Base-by-base conservation (phyloP, 2,113 vertebrate genomes). In the Willisornis vidua region DNA sequence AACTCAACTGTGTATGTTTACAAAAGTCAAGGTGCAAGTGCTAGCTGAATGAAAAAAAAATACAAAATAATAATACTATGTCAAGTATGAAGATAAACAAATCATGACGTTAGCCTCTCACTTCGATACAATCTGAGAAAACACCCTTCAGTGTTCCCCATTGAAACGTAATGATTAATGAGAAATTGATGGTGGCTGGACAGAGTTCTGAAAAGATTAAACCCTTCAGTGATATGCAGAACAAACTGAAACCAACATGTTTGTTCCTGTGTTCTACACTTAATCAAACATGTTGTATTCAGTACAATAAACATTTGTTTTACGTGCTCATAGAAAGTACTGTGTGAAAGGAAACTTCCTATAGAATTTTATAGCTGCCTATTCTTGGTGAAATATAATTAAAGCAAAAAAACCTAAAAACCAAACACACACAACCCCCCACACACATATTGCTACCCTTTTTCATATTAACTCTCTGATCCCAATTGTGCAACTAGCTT, bases 81-180 rank as follows among this genome's bases (percentile, higher is more conserved):
- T 72, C 77, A 95, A 96, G 90, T 96, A 89, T 96, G 79, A 96
- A 96, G 94, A 96, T 92, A 97, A 97, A 93, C 51, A 95, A 77
- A 89, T 76, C 29, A 39, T 97, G 91, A 96, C 68, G 73, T 96
- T 87, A 85, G 35, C 72, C 70, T 95, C 92, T 87, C 79, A 92
- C 54, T 95, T 96, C 57, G 46, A 94, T 95, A 71, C 74, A 93
- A 91, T 94, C 94, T 97, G 92, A 72, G 91, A 95, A 95, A 97
- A 96, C 88, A 96, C 73, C 84, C 87, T 93, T 97, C 71, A 93
- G 87, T 93, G 91, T 89, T 96, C 76, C 75, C 67, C 80, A 91
- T 78, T 97, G 91, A 97, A 97, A 96, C 65, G 58, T 96, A 82
- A 95, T 68, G 93, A 94, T 96, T 96, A 97, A 96, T 96, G 85